Base-by-base conservation (phyloP, 2,113 vertebrate species). In the Grallaria varia region DNA sequence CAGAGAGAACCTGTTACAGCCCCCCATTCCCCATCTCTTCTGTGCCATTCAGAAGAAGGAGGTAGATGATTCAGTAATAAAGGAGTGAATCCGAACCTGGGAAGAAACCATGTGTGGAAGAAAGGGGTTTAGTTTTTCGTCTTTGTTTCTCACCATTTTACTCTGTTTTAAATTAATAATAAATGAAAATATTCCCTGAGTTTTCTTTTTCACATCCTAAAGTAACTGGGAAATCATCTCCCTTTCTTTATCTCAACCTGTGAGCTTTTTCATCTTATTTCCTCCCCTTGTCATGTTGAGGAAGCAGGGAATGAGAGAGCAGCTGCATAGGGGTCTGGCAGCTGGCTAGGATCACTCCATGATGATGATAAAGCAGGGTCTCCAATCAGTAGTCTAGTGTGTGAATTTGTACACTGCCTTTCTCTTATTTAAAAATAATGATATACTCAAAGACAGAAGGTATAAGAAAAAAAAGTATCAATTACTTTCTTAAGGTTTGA, bases 21-120 rank as follows among this genome's bases (percentile, higher is more conserved):
- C 1, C 1, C 3, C 4, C 3, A 2, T 17, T 52, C 24, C 25
- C 9, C 0, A 0, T 23, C 30, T 44, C 5, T 25, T 17, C 27
- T 71, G 28, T 10, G 6, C 10, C 7, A 18, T 10, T 47, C 1
- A 2, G 45, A 20, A 82, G 3, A 4, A 9, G 4, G 4, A 28
- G 6, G 6, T 14, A 81, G 27, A 84, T 6, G 5, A 87, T 66
- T 90, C 50, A 62, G 7, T 28, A 92, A 71, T 9, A 67, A 84
- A 62, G 4, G 9, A 71, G 4, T 58, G 14, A 82, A 58, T 17
- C 16, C 45, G 24, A 53, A 52, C 7, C 13, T 69, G 15, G 13
- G 22, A 88, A 67, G 45, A 23, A 74, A 9, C 3, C 25, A 3
- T 24, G 10, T 42, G 12, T 47, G 3, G 6, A 30, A 87, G 8